Base-by-base conservation (phyloP, 2,797 vertebrate species). In the Crocodylus rhombifer region DNA sequence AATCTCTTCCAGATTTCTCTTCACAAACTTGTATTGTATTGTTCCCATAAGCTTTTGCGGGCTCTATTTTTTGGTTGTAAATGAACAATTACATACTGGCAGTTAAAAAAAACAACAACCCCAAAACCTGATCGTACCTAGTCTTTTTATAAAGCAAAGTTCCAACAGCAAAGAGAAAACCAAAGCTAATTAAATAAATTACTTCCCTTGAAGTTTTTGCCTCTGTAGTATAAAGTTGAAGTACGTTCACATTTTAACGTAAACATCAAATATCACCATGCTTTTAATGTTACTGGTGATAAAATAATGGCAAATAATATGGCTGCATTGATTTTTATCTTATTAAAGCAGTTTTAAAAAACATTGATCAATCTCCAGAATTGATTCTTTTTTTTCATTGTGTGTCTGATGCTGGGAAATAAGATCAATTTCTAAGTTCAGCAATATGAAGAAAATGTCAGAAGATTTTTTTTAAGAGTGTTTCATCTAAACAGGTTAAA, bases 291-390 rank as follows among this genome's bases (percentile, higher is more conserved):
- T 89, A 80, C 36, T 65, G 33, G 36, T 92, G 87, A 92, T 94
- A 82, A 95, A 92, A 92, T 77, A 92, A 93, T 61, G 60, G 69
- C 79, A 93, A 95, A 92, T 84, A 96, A 92, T 83, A 88, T 55
- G 88, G 80, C 26, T 69, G 30, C 73, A 96, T 92, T 94, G 95
- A 96, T 96, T 95, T 96, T 94, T 95, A 80, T 89, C 91, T 96
- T 96, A 96, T 93, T 95, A 96, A 96, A 85, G 92, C 84, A 83
- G 87, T 93, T 96, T 90, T 96, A 88, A 91, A 91, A 96, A 95
- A 89, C 91, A 94, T 77, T 89, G 90, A 96, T 96, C 94, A 94
- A 96, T 96, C 86, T 87, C 85, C 82, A 94, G 65, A 82, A 97
- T 90, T 3, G 94, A 97, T 95, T 94, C 92, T 89, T 61, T 64